Conservation (phyloP, 1,140 invertebrate genomes). For the Muscidifurax raptorellus region DNA sequence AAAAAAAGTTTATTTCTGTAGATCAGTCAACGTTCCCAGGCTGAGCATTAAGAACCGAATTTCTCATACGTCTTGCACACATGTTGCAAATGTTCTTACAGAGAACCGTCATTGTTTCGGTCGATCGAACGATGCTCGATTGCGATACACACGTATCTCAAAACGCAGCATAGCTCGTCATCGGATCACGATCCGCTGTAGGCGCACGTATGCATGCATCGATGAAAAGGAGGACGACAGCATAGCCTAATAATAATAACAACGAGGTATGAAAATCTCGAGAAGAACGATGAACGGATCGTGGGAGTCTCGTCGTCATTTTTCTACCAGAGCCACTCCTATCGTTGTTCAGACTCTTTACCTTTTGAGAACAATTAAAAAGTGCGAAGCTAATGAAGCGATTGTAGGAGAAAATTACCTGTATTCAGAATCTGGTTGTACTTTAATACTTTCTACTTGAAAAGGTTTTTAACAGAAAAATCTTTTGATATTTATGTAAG, state of each 20-base stretch:
- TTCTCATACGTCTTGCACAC: not conserved
- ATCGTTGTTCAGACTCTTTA: no score
- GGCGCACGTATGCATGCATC: not conserved
- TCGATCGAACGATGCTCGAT: no score
- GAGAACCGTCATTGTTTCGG: no score
- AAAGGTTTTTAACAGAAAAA: not conserved
- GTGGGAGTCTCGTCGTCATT: not conserved
- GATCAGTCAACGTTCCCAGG: no score
- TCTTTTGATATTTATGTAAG: not conserved
- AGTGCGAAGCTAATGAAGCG: not conserved
- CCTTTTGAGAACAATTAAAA: not conserved
- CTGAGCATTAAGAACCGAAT: no score
- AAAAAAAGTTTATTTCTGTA: no score
- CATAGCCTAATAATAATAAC: slow-evolving; percentile 13
- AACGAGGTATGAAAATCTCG: not conserved
- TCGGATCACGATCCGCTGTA: slow-evolving; percentile 13
- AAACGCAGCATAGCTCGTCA: not conserved
- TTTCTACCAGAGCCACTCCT: not conserved
- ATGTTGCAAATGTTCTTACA: not conserved
- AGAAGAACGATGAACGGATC: not conserved
- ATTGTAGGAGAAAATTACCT: not conserved
- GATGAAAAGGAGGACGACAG: slow-evolving; percentile 2
- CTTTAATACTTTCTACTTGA: not conserved
- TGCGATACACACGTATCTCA: no score
- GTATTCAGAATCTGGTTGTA: no score